Evolutionary conservation across 2,797 vertebrate species (phyloP), one percentile per base, ranked within the genome.

Genomic region (Eulemur rubriventer): DNA sequence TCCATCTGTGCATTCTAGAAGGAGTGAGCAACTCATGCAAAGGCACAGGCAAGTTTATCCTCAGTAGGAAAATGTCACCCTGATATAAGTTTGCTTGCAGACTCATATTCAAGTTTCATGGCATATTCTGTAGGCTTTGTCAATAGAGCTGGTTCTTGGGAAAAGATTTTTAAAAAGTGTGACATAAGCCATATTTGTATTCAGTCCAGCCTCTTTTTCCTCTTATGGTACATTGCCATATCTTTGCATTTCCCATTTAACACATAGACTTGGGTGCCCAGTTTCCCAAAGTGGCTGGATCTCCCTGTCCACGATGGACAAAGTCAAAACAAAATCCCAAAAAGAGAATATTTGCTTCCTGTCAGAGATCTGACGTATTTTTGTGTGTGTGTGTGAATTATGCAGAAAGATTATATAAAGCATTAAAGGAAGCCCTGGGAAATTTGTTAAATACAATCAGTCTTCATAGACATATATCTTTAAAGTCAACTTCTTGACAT

Each of bases 321-420:
- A 92, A 94, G 24, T 92, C 67, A 96, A 70, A 35, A 16, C 57
- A 90, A 93, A 96, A 83, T 70, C 72, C 82, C 81, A 78, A 52
- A 96, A 70, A 90, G 33, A 96, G 80, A 92, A 94, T 59, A 61
- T 20, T 35, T 87, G 55, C 16, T 18, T 90, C 38, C 17, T 67
- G 7, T 75, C 72, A 93, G 75, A 86, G 33, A 48, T 33, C 28
- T 67, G 82, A 89, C 28, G 73, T 75, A 46, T 57, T 10, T 57
- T 57, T 73, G 75, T 82, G 28, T 22, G 43, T 57, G 55, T 26
- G 43, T 46, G 59, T 82, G 70, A 93, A 78, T 85, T 57, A 82
- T 63, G 20, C 48, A 48, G 41, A 92, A 28, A 90, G 38, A 94
- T n/a, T 92, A 63, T n/a, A 35, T 22, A 55, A 87, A 84, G 52